Evolutionary conservation across 1,140 invertebrate species (phyloP).

Genomic region (Drosophila nannoptera): DNA sequence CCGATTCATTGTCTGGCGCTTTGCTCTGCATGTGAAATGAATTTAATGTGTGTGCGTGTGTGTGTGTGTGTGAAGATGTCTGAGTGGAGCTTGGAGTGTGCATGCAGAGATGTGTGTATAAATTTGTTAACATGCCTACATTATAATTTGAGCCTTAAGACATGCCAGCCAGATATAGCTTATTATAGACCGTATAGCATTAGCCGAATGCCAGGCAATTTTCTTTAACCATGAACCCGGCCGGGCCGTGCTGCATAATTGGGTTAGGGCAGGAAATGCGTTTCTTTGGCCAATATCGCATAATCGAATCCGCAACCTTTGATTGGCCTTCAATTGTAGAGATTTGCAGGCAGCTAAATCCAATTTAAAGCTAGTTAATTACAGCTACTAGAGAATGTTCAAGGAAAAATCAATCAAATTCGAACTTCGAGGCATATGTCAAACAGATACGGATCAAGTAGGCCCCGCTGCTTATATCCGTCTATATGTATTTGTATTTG

Average conservation of each 20-base stretch:
- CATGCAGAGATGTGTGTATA: constrained; percentile 25
- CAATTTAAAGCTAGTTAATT: not conserved
- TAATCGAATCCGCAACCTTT: not conserved
- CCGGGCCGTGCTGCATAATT: constrained; percentile 1
- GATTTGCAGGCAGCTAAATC: not conserved
- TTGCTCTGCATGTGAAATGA: constrained; percentile 66
- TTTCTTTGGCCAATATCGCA: constrained; percentile 8
- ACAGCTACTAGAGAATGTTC: too few species aligned
- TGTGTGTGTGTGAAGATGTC: constrained; percentile 5
- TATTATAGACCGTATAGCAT: not conserved
- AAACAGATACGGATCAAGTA: not conserved
- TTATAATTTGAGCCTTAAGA: constrained; percentile 58
- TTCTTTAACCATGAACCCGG: not conserved
- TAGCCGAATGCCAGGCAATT: constrained; percentile 24
- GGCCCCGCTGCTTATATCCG: not conserved
- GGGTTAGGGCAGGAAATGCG: constrained; percentile 4
- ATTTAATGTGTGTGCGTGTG: constrained; percentile 38
- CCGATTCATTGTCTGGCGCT: constrained; percentile 36
- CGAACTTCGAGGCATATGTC: too few species aligned
- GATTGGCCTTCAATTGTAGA: constrained; percentile 1
- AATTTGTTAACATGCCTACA: constrained; percentile 68
- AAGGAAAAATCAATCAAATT: too few species aligned
- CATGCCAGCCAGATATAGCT: constrained; percentile 19
- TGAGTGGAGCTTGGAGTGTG: constrained; percentile 38
- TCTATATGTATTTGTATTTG: not conserved